phyloP scores from a whole-genome alignment of 2,888 invertebrate genomes.

The Tridacna gigas region DNA sequence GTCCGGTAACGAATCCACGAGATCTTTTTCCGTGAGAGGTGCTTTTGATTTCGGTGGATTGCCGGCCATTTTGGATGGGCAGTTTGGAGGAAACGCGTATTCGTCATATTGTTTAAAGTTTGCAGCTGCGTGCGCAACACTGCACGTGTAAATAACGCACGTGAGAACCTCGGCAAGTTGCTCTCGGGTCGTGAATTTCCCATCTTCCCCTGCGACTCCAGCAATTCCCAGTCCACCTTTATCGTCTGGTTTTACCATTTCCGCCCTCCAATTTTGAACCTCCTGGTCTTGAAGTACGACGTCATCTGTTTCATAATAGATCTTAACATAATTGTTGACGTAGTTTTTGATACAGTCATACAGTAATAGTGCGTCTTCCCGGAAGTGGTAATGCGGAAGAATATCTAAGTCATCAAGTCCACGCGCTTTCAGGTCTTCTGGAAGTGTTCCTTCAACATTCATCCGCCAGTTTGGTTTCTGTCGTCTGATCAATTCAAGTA shows the following conservation, averaged over 20 bases:
- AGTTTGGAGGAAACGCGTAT: slow-evolving; percentile 78
- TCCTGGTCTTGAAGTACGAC: slow-evolving; percentile 69
- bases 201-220: slow-evolving; percentile 67
- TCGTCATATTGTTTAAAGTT: slow-evolving; percentile 78
- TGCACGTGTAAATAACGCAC: slow-evolving; percentile 63
- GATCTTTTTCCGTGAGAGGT: slow-evolving; percentile 69
- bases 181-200: slow-evolving; percentile 42
- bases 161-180: slow-evolving; percentile 49
- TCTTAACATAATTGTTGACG: slow-evolving; percentile 63
- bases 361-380: slow-evolving; percentile 83
- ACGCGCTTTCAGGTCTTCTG: slow-evolving; percentile 82
- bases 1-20: slow-evolving; percentile 79
- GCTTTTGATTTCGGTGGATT: slow-evolving; percentile 65
- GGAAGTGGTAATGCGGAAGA: slow-evolving; percentile 83
- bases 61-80: slow-evolving; percentile 66
- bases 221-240: slow-evolving; percentile 80
- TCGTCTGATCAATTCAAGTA: slow-evolving; percentile 41
- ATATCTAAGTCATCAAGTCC: slow-evolving; percentile 78
- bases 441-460: slow-evolving; percentile 80
- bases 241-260: slow-evolving; percentile 78
- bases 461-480: slow-evolving; percentile 72
- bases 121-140: slow-evolving; percentile 65
- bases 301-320: slow-evolving; percentile 67
- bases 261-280: slow-evolving; percentile 81
- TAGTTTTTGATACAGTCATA: slow-evolving; percentile 81